Evolutionary conservation across 2,888 invertebrate genomes (phyloP).

Genomic region (Elegia similella): DNA sequence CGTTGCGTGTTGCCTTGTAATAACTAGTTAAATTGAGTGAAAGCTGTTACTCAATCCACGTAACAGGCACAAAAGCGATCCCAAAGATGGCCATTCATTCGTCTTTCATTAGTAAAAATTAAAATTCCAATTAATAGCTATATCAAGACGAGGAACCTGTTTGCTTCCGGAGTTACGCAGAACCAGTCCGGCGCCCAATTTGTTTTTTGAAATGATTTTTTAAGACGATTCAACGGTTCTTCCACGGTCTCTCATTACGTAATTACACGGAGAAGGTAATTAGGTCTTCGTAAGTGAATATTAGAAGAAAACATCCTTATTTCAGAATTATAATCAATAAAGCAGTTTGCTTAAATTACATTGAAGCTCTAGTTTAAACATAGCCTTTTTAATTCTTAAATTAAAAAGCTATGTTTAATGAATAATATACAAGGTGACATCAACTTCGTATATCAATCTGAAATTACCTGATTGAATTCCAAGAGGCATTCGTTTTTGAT

Average conservation of each 20-base stretch:
- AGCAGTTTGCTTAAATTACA: too few species aligned
- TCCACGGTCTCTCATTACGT: constrained; percentile 36
- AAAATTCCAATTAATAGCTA: constrained; percentile 70
- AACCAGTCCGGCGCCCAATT: constrained; percentile 59
- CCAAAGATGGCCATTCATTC: constrained; percentile 38
- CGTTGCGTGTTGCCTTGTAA: constrained; percentile 67
- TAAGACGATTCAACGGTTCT: constrained; percentile 37
- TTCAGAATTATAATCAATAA: too few species aligned
- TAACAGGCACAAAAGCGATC: constrained; percentile 53
- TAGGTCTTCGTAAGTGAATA: constrained; percentile 25
- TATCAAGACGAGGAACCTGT: constrained; percentile 63
- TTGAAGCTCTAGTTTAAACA: too few species aligned
- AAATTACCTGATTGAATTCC: too few species aligned
- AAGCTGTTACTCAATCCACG: constrained; percentile 69
- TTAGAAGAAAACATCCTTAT: constrained; percentile 8
- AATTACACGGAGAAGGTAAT: constrained; percentile 35
- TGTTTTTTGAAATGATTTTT: constrained; percentile 48
- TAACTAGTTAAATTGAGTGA: constrained; percentile 59
- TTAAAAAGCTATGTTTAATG: too few species aligned
- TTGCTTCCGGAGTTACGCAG: constrained; percentile 76
- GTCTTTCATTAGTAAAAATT: constrained; percentile 68
- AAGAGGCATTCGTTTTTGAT: too few species aligned
- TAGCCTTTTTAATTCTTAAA: too few species aligned
- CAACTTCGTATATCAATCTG: too few species aligned
- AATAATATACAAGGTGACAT: too few species aligned